Percentiles rank a stretch among this genome's conserved stretches.
Conservation (phyloP, 1,140 invertebrate species). For the Potamilus streckersoni region DNA sequence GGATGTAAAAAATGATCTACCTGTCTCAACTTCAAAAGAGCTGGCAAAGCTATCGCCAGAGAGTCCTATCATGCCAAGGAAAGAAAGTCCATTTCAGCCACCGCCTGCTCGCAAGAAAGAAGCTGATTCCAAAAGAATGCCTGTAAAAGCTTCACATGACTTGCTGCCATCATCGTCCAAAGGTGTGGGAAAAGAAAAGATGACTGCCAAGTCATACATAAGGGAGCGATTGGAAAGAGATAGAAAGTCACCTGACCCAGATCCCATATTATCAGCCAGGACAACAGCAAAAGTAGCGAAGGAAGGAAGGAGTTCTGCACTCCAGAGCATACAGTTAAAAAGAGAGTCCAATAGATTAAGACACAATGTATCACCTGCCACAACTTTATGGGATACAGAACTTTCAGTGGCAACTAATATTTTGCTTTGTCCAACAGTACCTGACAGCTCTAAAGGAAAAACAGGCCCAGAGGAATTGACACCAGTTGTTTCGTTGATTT, state of each 20-base stretch:
- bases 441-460: conserved; percentile 7
- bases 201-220: neutral
- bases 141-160: conserved; percentile 20
- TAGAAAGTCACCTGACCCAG: conserved; percentile 10
- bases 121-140: conserved; percentile 5
- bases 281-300: conserved; percentile 8
- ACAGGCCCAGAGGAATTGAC: neutral
- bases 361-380: conserved; percentile 62
- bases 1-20: conserved; percentile 17
- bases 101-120: conserved; percentile 11
- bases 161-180: conserved; percentile 1
- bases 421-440: conserved; percentile 48
- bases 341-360: conserved; percentile 32
- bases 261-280: conserved; percentile 18
- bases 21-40: conserved; percentile 4
- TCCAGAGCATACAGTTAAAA: conserved; percentile 43
- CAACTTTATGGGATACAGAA: conserved; percentile 58
- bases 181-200: neutral
- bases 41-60: conserved; percentile 21
- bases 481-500: conserved; percentile 36
- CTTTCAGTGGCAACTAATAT: conserved; percentile 48
- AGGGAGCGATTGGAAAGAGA: conserved; percentile 8
- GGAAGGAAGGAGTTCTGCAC: conserved; percentile 30
- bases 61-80: conserved; percentile 45
- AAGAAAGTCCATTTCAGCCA: conserved; percentile 48